Evolutionary conservation across 2,888 invertebrate species (phyloP).

Genomic region (Arenicola marina): DNA sequence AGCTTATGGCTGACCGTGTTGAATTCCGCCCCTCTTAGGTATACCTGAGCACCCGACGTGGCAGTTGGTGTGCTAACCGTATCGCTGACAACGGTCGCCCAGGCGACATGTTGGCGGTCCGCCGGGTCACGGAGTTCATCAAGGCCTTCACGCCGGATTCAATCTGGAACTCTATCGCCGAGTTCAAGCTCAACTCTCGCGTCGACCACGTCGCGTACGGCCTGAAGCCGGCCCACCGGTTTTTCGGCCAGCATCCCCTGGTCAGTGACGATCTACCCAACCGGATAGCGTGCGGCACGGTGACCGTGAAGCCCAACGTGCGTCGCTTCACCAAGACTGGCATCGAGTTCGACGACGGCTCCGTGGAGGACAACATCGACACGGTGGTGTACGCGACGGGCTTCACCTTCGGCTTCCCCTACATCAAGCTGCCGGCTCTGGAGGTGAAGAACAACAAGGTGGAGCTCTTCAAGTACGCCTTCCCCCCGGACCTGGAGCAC

Average conservation of each 20-base stretch:
- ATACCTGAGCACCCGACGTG: conserved; percentile 61
- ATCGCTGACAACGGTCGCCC: conserved; percentile 48
- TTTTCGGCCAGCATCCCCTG: conserved; percentile 50
- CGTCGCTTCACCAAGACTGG: conserved; percentile 44
- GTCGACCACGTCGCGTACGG: conserved; percentile 60
- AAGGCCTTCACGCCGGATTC: neutral
- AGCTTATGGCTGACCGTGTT: too few species aligned
- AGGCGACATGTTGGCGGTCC: conserved; percentile 37
- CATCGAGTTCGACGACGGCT: conserved; percentile 52
- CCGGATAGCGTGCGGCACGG: conserved; percentile 53
- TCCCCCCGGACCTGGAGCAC: conserved; percentile 53
- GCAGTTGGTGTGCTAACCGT: conserved; percentile 61
- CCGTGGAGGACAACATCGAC: conserved; percentile 52
- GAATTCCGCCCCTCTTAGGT: conserved; percentile 55
- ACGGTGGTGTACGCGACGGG: conserved; percentile 57
- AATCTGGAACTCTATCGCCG: conserved; percentile 6
- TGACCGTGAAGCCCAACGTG: conserved; percentile 53
- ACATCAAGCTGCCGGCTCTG: conserved; percentile 50
- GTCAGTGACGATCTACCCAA: conserved; percentile 62
- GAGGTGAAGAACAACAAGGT: conserved; percentile 48
- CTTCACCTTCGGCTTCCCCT: conserved; percentile 62
- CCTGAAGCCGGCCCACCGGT: conserved; percentile 48
- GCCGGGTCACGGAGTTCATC: neutral
- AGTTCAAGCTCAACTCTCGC: conserved; percentile 41
- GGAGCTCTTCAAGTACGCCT: conserved; percentile 60